Evolutionary conservation across 2,113 vertebrate genomes (phyloP).

Genomic region (Aphyosemion australe): DNA sequence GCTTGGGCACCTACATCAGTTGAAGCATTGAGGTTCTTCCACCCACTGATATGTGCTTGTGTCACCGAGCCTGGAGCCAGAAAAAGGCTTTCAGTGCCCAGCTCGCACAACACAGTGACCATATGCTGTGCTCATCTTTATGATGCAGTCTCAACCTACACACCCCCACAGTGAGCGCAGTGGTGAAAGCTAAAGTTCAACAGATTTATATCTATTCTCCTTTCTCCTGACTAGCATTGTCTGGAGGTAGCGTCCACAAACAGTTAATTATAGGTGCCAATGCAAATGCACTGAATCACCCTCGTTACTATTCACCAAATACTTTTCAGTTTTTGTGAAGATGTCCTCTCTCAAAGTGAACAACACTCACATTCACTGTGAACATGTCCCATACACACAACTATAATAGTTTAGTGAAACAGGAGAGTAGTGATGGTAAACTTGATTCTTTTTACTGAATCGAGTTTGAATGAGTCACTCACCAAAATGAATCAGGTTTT

Average conservation of each 20-base stretch:
- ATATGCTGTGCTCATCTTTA: background rate
- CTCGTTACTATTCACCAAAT: too few relatives aligned
- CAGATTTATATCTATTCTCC: conserved; percentile 10
- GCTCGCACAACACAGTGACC: background rate
- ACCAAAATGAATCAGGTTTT: too few relatives aligned
- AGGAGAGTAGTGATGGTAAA: too few relatives aligned
- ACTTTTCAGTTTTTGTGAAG: too few relatives aligned
- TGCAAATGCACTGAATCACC: too few relatives aligned
- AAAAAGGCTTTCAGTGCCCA: conserved; percentile 25
- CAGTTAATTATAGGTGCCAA: background rate
- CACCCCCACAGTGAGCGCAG: conserved; percentile 17
- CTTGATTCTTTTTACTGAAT: too few relatives aligned
- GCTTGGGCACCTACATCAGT: conserved; percentile 56
- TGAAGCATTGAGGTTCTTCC: conserved; percentile 60
- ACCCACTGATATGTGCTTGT: conserved; percentile 50
- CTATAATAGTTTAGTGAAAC: too few relatives aligned
- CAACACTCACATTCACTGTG: too few relatives aligned
- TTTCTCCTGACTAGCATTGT: background rate
- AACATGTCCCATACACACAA: too few relatives aligned
- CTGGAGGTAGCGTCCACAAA: background rate
- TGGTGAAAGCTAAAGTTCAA: background rate
- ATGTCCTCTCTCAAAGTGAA: too few relatives aligned
- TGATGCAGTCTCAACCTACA: conserved; percentile 27
- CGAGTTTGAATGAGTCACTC: too few relatives aligned
- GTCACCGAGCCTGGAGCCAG: conserved; percentile 46